Base-by-base conservation (phyloP, 2,888 invertebrate species). In the Spilarctia lutea region DNA sequence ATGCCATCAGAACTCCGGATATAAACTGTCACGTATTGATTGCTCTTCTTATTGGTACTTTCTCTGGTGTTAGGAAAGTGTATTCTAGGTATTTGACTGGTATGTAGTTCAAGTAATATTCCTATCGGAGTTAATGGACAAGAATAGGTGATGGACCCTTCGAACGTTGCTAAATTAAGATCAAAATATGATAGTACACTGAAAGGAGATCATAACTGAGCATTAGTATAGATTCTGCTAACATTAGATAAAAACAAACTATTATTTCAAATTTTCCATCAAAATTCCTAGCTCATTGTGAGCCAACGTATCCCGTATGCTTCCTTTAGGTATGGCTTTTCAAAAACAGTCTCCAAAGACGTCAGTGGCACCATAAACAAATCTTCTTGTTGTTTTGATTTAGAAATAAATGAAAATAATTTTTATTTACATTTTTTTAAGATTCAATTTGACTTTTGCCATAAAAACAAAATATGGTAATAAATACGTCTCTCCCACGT, bases 11-110 rank as follows among this genome's bases (percentile, higher is more conserved):
- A 35, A 18, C 67, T 39, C 67, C 80, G 78, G 79, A 79, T 78
- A 80, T 82, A 45, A 79, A 66, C 76, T 77, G 45, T 76, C 74
- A 81, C 42, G 63, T 68, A 75, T 73, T 75, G 71, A 82, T 75
- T 42, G 72, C 39, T 80, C 68, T 73, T 74, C 68, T 68, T 70
- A 56, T 70, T 74, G 73, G 65, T 73, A 70, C 75, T 81, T 82
- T 82, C 74, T 69, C 73, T n/a, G 65, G 20, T 76, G 35, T 48
- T n/a, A 65, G 42, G 71, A 33, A 70, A 27, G 30, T n/a, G 42
- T 48, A 6, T 18, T 3, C 35, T 24, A 71, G 1, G 20, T 71
- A 67, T 42, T 60, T 66, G 30, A 39, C 27, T 30, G 20, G 18
- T 45, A 27, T 0, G n/a, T n/a, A n/a, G n/a, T n/a, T n/a, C n/a